Evolutionary conservation across 2,888 invertebrate species (phyloP).

Genomic region (Pomacea canaliculata): DNA sequence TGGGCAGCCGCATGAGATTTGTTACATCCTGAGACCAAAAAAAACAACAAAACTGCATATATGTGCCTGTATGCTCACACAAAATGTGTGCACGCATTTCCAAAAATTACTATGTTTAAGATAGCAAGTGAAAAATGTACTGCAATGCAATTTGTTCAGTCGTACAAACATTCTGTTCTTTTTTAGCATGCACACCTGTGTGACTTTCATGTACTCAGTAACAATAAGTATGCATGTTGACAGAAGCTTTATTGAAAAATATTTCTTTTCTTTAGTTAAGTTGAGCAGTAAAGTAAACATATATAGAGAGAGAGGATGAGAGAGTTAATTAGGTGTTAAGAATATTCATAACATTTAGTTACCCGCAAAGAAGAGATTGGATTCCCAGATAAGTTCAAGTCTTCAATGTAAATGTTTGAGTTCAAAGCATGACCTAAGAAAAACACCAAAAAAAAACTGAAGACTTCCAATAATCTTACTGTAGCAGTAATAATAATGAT

Average conservation of each 20-base stretch:
- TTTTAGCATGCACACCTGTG: no score
- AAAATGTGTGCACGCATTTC: neutral
- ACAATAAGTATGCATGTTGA: no score
- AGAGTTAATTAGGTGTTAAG: no score
- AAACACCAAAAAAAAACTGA: neutral
- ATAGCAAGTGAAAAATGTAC: neutral
- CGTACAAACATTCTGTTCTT: no score
- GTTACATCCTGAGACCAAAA: constrained; percentile 61
- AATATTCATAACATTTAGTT: constrained; percentile 6
- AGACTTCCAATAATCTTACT: neutral
- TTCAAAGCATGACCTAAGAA: constrained; percentile 62
- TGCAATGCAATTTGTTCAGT: neutral
- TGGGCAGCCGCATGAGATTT: constrained; percentile 57
- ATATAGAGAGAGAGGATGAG: no score
- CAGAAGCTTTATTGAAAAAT: no score
- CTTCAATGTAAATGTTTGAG: constrained; percentile 56
- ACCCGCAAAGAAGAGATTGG: constrained; percentile 64
- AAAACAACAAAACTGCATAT: neutral
- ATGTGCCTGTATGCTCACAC: neutral
- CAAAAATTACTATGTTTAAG: neutral
- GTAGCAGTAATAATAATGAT: neutral
- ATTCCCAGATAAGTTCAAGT: constrained; percentile 68
- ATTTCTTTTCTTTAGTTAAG: no score
- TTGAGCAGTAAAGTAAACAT: no score
- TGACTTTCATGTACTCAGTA: no score